Base-by-base conservation (phyloP, 2,113 vertebrate species). In the Clupea harengus region DNA sequence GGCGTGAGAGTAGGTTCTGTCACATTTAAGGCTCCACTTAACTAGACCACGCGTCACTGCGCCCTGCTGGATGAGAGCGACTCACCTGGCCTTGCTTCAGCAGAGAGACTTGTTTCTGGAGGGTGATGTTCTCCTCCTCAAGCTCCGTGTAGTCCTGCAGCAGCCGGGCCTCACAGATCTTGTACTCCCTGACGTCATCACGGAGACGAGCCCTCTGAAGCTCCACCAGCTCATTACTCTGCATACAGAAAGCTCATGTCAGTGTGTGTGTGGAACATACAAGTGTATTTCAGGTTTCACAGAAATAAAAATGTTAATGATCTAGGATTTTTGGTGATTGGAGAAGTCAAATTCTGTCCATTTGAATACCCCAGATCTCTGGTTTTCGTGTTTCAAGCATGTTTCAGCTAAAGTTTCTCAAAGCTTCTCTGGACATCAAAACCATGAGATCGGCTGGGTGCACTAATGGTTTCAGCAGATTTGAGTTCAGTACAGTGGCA, bases 111-210 rank as follows among this genome's bases (percentile, higher is more conserved):
- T 99, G 98, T 89, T 99, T 99, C 94, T 99, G 98, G 45, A 99
- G 94, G 84, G 96, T 96, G 92, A 99, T 99, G 93, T 99, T 99
- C 94, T 99, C 98, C 82, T 99, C 98, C 90, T 99, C 98, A 84
- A 99, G 94, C 91, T 99, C 98, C 0, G 97, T 97, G 93, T 96
- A 98, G 94, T 99, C 98, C 93, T 99, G 98, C 90, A 99, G 93
- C 90, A 98, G 93, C 18, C 98, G 97, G 1, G 97, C 92, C 93
- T 99, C 98, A 85, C 97, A 94, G 89, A 99, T 96, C 91, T 99
- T 99, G 88, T 97, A 99, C 86, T 99, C 98, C 87, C 98, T 96
- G 89, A 99, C 96, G 92, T 99, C 98, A 84, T 99, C 98, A 17
- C 97, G 96, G 86, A 99, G 95, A 82, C 98, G 97, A 81, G 92